Evolutionary conservation across 2,888 invertebrate genomes (phyloP).

Genomic region (Tachystola acroxantha): DNA sequence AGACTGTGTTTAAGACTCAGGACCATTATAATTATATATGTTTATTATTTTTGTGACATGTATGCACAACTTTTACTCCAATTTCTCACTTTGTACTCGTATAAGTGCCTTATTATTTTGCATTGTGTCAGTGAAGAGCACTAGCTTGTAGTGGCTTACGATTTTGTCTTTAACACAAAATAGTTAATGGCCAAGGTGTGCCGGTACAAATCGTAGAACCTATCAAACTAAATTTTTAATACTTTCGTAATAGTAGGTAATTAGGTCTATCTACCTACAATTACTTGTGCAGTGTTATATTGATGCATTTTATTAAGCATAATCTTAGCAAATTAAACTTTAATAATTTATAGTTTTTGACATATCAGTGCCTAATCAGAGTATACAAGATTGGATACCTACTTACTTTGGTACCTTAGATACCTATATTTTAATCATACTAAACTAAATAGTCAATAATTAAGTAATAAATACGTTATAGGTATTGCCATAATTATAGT

Average conservation of each 20-base stretch:
- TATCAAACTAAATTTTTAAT: neutral
- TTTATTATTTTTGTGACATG: conserved; percentile 44
- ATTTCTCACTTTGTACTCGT: conserved; percentile 45
- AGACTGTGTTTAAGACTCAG: conserved; percentile 71
- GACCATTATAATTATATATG: conserved; percentile 56
- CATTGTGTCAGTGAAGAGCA: conserved; percentile 49
- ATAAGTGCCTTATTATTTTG: conserved; percentile 44
- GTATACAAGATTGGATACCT: conserved; percentile 30
- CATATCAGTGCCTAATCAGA: conserved; percentile 18
- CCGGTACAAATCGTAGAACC: conserved; percentile 23
- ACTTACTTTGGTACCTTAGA: conserved; percentile 17
- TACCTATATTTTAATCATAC: conserved; percentile 19
- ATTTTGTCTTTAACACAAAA: conserved; percentile 35
- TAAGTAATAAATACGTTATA: conserved; percentile 29
- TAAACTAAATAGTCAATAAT: conserved; percentile 37
- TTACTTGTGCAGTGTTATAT: conserved; percentile 24
- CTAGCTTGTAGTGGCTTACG: conserved; percentile 66
- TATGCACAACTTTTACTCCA: conserved; percentile 50
- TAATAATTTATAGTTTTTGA: conserved; percentile 13
- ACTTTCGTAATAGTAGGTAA: neutral
- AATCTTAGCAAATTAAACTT: conserved; percentile 16
- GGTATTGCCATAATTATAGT: conserved; percentile 65
- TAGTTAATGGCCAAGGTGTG: conserved; percentile 21
- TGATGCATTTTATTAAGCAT: conserved; percentile 29
- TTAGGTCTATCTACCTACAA: too few relatives aligned